Conservation (phyloP, 2,888 invertebrate genomes). For the Griposia aprilina region DNA sequence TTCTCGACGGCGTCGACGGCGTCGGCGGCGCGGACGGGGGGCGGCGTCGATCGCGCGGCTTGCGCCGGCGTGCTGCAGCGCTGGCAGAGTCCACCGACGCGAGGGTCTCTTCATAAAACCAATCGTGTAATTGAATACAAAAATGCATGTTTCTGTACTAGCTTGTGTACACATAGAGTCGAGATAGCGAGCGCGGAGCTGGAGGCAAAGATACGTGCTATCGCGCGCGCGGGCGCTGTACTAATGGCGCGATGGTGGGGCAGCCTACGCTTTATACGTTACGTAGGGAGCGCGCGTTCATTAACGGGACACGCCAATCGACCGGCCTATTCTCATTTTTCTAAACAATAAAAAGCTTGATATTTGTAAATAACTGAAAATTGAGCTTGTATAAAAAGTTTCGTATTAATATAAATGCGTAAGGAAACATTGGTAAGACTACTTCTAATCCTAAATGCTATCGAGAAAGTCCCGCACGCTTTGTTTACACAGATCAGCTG, state of each 20-base stretch:
- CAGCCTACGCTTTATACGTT: slow-evolving; percentile 89
- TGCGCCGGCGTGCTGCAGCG: slow-evolving; percentile 85
- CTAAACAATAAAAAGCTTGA: slow-evolving; percentile 86
- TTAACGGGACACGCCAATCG: slow-evolving; percentile 89
- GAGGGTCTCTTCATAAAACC: slow-evolving; percentile 89
- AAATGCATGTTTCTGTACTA: slow-evolving; percentile 86
- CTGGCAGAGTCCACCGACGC: slow-evolving; percentile 84
- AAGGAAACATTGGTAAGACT: slow-evolving; percentile 13
- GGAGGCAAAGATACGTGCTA: slow-evolving; percentile 85
- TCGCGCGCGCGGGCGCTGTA: slow-evolving; percentile 89
- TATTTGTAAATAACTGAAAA: slow-evolving; percentile 70
- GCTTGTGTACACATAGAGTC: slow-evolving; percentile 90
- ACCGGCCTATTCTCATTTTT: slow-evolving; percentile 90
- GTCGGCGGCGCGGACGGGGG: slow-evolving; percentile 87
- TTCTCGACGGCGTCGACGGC: slow-evolving; percentile 88
- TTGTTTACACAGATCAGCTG: slow-evolving; percentile 88
- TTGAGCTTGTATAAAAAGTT: slow-evolving; percentile 45
- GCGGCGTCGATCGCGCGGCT: slow-evolving; percentile 83
- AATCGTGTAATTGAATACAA: slow-evolving; percentile 87
- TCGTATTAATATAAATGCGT: slow-evolving; percentile 4
- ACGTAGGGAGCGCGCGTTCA: slow-evolving; percentile 87
- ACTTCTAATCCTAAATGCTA: slow-evolving; percentile 50
- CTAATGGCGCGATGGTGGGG: slow-evolving; percentile 89
- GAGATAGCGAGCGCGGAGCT: slow-evolving; percentile 86
- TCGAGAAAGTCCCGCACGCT: slow-evolving; percentile 71